phyloP scores from a whole-genome alignment of 1,140 invertebrate genomes.

The Spodoptera frugiperda region DNA sequence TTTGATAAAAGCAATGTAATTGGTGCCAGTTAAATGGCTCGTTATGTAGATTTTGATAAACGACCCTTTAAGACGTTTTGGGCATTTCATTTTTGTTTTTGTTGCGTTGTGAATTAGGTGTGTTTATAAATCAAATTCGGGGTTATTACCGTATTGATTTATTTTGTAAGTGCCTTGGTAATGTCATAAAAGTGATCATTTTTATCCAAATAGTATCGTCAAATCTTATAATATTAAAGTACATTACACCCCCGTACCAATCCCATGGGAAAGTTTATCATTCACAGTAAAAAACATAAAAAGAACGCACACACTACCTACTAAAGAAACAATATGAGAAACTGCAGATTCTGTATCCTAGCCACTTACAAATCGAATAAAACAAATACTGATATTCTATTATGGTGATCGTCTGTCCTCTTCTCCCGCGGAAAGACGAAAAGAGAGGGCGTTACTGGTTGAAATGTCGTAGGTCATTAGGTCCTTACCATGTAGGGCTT shows the following conservation, averaged over 20 bases:
- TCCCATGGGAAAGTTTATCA: slow-evolving; percentile 60
- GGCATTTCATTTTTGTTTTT: slow-evolving; percentile 3
- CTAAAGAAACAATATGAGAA: slow-evolving; percentile 81
- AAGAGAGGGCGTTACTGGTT: slow-evolving; percentile 69
- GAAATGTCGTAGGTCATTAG: slow-evolving; percentile 85
- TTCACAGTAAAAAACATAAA: slow-evolving; percentile 51
- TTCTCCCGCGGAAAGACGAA: slow-evolving; percentile 61
- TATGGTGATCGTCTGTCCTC: slow-evolving; percentile 70
- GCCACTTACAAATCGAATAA: slow-evolving; percentile 82
- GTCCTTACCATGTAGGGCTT: slow-evolving; percentile 78
- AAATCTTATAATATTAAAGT: not conserved
- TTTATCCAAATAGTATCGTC: not conserved
- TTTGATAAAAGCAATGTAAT: slow-evolving; percentile 75
- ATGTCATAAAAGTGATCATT: too few species aligned
- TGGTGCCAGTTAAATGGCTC: slow-evolving; percentile 62
- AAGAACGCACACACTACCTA: slow-evolving; percentile 59
- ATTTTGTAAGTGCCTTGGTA: too few species aligned
- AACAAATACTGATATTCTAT: slow-evolving; percentile 81
- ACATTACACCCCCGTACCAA: slow-evolving; percentile 38
- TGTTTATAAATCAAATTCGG: not conserved
- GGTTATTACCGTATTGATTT: not conserved
- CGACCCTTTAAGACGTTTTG: slow-evolving; percentile 35
- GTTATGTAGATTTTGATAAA: slow-evolving; percentile 55
- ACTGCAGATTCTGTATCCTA: slow-evolving; percentile 73
- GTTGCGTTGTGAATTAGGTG: slow-evolving; percentile 3